These are phyloP conservation scores for Uloborus diversus DNA, from an alignment of 1,140 invertebrate species.

Conservation along the genomic window DNA sequence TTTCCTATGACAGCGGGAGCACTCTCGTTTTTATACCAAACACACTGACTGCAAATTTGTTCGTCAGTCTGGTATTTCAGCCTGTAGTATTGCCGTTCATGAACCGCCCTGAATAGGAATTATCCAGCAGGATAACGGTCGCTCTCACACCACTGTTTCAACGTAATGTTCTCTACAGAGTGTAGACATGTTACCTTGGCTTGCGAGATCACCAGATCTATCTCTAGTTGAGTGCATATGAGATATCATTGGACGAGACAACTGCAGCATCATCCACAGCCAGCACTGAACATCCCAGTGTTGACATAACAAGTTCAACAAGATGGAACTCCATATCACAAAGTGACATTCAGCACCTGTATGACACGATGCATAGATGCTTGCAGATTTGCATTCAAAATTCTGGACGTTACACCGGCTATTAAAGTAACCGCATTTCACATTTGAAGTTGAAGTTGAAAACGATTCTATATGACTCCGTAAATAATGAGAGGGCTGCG, in stretches of 20 bases:
- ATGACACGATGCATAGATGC: background rate
- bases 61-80: background rate
- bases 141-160: background rate
- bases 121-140: background rate
- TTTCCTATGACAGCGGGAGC: too few species aligned
- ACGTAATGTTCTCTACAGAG: background rate
- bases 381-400: background rate
- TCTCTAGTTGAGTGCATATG: background rate
- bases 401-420: background rate
- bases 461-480: too few species aligned
- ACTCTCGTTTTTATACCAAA: background rate
- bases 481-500: too few species aligned
- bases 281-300: background rate
- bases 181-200: background rate
- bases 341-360: too few species aligned
- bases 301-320: background rate
- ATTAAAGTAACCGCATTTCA: background rate
- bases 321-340: background rate
- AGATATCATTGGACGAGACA: background rate
- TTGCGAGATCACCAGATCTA: background rate
- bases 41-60: background rate
- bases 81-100: background rate
- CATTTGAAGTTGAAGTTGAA: too few species aligned
- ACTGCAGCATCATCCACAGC: background rate
- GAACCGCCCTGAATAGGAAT: background rate